Base-by-base conservation (phyloP, 2,888 invertebrate genomes). In the Pelosia muscerda region DNA sequence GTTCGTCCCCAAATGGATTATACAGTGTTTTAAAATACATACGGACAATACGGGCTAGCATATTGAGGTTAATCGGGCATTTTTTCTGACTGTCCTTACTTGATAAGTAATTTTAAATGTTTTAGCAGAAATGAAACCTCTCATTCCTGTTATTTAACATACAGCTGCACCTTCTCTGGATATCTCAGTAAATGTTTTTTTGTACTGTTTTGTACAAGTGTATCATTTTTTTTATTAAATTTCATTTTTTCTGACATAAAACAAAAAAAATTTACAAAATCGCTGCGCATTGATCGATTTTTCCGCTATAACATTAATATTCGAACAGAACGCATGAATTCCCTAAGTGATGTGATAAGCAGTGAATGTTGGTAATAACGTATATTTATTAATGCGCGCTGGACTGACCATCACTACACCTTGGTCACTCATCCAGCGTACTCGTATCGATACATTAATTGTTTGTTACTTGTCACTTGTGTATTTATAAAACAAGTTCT, bases 271-370 rank as follows among this genome's bases (percentile, higher is more conserved):
- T 31, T 49, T 49, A 53, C 57, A 67, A 42, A 49, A 23, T 28
- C 13, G n/a, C 23, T 64, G 25, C 22, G 63, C 23, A n/a, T 28
- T 49, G 61, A 65, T 69, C 54, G 58, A 69, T 65, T 69, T 68
- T 65, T 69, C 62, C 65, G 65, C 61, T 58, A 69, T 53, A 62
- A 62, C 62, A 69, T 62, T 68, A 66, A 56, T 65, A 73, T 68
- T 64, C 67, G 55, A 67, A 26, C 54, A 59, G 49, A 65, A 67
- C 66, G 66, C 65, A 42, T 60, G 55, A 57, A 31, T 62, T 59
- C 62, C 53, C 49, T 60, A 68, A 68, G 77, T 85, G 86, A 86
- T 87, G 77, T 85, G 86, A 86, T 87, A 88, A 87, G 85, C 71
- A 73, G 79, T 78, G 77, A 79, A 82, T 69, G 69, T 65, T 61